Evolutionary conservation across 2,797 vertebrate species (phyloP).

Genomic region (Ptychobarbus kaznakovi): DNA sequence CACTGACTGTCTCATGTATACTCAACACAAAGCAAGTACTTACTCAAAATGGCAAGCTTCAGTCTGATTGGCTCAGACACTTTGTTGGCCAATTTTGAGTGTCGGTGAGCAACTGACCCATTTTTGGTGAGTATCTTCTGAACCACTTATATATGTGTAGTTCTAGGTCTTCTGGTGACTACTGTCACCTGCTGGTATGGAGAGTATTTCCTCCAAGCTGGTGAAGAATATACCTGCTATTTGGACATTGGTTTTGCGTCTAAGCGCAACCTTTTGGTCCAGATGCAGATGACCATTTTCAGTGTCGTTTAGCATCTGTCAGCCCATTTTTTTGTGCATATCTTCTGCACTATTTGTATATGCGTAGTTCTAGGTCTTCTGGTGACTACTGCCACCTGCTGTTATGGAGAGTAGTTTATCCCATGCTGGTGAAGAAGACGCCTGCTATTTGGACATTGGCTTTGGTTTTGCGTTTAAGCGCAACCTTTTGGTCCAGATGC

Average conservation of each 20-base stretch:
- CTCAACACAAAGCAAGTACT: neutral
- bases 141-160: neutral
- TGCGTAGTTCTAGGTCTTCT: neutral
- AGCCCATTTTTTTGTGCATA: neutral
- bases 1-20: neutral
- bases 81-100: neutral
- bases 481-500: neutral
- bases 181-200: neutral
- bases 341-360: neutral
- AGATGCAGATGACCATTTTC: neutral
- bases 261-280: neutral
- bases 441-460: neutral
- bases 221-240: no score
- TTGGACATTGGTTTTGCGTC: neutral
- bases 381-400: neutral
- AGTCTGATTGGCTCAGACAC: neutral
- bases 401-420: neutral
- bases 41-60: neutral
- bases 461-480: neutral
- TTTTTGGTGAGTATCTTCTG: neutral
- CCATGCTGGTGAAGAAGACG: no score
- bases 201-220: no score
- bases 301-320: neutral
- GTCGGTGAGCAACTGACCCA: neutral
- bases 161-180: neutral